Percentiles rank a stretch among this genome's conserved stretches.
These are phyloP conservation scores for Serripes groenlandicus DNA, from an alignment of 2,888 invertebrate species.

Conservation along the genomic window DNA sequence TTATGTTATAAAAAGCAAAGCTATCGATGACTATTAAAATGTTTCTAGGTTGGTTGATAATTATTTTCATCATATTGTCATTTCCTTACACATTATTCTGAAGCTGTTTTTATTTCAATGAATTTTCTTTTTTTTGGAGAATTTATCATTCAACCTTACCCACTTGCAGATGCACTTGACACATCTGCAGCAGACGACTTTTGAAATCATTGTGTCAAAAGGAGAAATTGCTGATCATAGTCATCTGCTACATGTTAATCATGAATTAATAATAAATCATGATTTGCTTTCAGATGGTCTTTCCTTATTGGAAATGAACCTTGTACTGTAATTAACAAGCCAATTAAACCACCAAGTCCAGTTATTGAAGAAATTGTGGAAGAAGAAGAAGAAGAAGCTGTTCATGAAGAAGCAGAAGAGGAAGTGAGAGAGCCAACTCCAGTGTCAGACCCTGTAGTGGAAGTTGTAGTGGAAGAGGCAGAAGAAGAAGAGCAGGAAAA, in stretches of 20 bases:
- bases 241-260: background rate
- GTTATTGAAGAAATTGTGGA: constrained; percentile 66
- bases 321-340: constrained; percentile 73
- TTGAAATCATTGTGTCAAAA: background rate
- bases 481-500: constrained; percentile 70
- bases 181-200: background rate
- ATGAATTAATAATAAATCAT: background rate
- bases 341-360: constrained; percentile 50
- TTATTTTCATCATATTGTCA: too few relatives aligned
- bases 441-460: constrained; percentile 40
- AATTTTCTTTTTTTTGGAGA: too few relatives aligned
- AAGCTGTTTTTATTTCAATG: too few relatives aligned
- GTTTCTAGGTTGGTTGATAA: too few relatives aligned
- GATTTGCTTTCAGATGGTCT: constrained; percentile 81
- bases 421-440: constrained; percentile 62
- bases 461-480: constrained; percentile 59
- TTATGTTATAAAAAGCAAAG: too few relatives aligned
- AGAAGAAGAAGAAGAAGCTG: constrained; percentile 67
- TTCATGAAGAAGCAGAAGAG: constrained; percentile 69
- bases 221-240: background rate
- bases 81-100: too few relatives aligned
- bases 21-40: too few relatives aligned
- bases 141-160: too few relatives aligned
- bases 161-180: too few relatives aligned
- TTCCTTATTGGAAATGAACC: constrained; percentile 84